Conservation (phyloP, 1,140 invertebrate genomes). For the Onthophagus taurus region DNA sequence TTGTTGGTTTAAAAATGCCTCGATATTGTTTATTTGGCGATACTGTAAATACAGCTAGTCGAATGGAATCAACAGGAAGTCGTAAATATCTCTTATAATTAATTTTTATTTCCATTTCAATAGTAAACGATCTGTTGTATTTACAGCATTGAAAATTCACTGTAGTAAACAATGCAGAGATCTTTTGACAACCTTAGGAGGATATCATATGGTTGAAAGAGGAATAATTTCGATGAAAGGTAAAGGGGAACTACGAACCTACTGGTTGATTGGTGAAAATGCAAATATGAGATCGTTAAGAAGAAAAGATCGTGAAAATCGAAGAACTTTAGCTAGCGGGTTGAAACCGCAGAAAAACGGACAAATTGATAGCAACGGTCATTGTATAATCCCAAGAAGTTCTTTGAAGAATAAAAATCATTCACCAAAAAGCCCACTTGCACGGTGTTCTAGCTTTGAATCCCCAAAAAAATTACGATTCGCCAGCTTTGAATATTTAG, state of each 20-base stretch:
- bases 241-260: constrained; percentile 74
- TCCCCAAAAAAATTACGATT: constrained; percentile 71
- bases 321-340: constrained; percentile 30
- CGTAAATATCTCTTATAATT: constrained; percentile 45
- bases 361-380: constrained; percentile 26
- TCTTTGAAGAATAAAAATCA: constrained; percentile 49
- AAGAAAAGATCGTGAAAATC: constrained; percentile 42
- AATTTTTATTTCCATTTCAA: constrained; percentile 1
- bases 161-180: constrained; percentile 66
- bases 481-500: constrained; percentile 50
- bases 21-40: constrained; percentile 85
- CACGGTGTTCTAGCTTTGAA: constrained; percentile 64
- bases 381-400: constrained; percentile 42
- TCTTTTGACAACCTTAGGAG: constrained; percentile 65
- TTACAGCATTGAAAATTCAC: constrained; percentile 72
- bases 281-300: constrained; percentile 42
- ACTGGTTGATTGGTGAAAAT: constrained; percentile 77
- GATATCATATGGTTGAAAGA: constrained; percentile 67
- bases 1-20: constrained; percentile 85
- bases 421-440: constrained; percentile 36
- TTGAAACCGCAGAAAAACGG: constrained; percentile 21
- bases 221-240: constrained; percentile 80
- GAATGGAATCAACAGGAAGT: constrained; percentile 87
- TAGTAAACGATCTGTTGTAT: too few relatives aligned
- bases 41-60: constrained; percentile 85